Evolutionary conservation across 2,113 vertebrate species (phyloP), one percentile per base, ranked within the genome.

Genomic region (Clinocottus analis): DNA sequence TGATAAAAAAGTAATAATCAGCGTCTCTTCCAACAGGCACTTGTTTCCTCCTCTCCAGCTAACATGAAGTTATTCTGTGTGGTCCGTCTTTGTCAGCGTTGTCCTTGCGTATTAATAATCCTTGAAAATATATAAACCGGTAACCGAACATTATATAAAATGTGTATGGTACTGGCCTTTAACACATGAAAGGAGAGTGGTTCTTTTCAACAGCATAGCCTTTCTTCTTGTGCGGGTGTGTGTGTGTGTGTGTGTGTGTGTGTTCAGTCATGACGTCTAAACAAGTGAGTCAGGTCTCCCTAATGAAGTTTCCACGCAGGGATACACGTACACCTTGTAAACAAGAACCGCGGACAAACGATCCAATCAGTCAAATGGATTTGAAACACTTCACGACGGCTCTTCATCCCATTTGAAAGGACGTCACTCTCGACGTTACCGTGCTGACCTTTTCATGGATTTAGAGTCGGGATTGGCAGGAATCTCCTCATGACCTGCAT

Each of bases 301-400:
- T 85, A 86, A 90, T 87, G 73, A 86, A 84, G 84, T 88, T 86
- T 90, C 87, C 80, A 73, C 58, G 9, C 29, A 33, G 77, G 79
- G 73, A 47, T 9, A 3, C 84, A 84, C 35, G 79, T 73, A 61
- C 85, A 63, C 74, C 79, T 87, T 70, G 14, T 45, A 29, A 62
- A 66, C 37, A 1, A 65, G 53, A 67, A 13, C 37, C 1, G 3
- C 47, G 43, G 31, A 68, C 58, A 85, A 88, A 68, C 23, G 4
- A 92, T 75, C 64, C 68, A 70, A 41, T 81, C 78, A 60, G 23
- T 55, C 23, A 31, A 71, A 87, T 83, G 70, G 82, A 91, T 86
- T 82, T 73, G 33, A 73, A 31, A 79, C 75, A 8, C 84, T 72
- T 75, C 21, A 3, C 39, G 4, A 9, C 0, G 6, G 47, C 75